These are phyloP conservation scores for Temnothorax rugatulus DNA, from an alignment of 2,888 invertebrate genomes.

Conservation along the genomic window DNA sequence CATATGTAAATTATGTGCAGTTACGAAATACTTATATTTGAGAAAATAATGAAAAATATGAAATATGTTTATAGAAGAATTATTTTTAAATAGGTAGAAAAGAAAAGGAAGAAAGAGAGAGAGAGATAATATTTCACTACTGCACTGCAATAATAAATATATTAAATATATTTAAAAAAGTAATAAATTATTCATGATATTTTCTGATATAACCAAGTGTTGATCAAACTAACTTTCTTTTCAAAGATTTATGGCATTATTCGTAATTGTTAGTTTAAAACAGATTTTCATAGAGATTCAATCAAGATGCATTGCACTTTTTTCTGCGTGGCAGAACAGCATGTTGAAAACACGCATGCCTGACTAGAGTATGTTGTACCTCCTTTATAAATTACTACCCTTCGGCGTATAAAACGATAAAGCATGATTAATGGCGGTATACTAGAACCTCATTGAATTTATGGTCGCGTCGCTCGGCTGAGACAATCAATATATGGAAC, in stretches of 20 bases:
- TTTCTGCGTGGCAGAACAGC: conserved; percentile 38
- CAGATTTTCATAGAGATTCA: conserved; percentile 52
- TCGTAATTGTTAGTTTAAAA: conserved; percentile 56
- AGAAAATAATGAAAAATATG: background rate
- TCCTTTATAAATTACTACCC: conserved; percentile 58
- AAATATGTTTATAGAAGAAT: background rate
- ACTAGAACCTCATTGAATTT: conserved; percentile 55
- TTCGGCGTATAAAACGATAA: conserved; percentile 57
- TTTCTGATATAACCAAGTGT: conserved; percentile 17
- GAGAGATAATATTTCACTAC: background rate
- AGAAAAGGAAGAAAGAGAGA: background rate
- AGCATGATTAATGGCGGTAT: conserved; percentile 56
- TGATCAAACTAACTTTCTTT: conserved; percentile 8
- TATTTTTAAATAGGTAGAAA: background rate
- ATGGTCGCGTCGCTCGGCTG: conserved; percentile 47
- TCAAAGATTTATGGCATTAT: conserved; percentile 52
- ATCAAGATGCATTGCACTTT: conserved; percentile 56
- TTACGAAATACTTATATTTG: background rate
- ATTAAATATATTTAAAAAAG: conserved; percentile 5
- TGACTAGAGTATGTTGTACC: conserved; percentile 58
- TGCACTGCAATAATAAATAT: background rate
- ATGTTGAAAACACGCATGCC: conserved; percentile 54
- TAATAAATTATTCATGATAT: conserved; percentile 47
- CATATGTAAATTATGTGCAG: background rate
- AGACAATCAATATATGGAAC: conserved; percentile 52